Conservation (phyloP, 2,113 vertebrate species). For the Aptenodytes forsteri region DNA sequence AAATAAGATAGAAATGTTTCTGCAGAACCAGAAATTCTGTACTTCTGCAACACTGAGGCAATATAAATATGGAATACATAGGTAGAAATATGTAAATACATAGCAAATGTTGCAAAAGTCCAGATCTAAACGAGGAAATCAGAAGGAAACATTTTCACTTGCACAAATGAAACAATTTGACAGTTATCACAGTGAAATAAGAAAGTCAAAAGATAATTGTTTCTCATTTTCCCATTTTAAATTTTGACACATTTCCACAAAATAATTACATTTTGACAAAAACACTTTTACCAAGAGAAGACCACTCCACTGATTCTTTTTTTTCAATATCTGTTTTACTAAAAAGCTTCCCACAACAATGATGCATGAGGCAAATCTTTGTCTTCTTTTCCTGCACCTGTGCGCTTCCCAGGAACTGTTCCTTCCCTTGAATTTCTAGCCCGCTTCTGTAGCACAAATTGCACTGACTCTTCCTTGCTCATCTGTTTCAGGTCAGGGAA, state of each 20-base stretch:
- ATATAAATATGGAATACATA: neutral
- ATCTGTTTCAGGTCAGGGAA: neutral
- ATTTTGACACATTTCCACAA: constrained; percentile 12
- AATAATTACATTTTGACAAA: neutral
- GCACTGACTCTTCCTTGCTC: neutral
- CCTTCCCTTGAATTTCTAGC: neutral
- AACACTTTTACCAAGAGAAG: neutral
- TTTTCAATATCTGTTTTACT: neutral
- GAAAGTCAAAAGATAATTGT: constrained; percentile 9
- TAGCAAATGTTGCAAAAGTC: neutral
- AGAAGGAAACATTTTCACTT: neutral
- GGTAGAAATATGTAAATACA: neutral
- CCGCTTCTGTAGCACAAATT: neutral
- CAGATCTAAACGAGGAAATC: neutral
- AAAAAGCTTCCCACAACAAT: neutral
- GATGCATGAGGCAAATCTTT: neutral
- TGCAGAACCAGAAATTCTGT: neutral
- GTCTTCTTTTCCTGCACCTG: neutral
- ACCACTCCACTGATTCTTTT: neutral
- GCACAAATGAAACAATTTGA: neutral
- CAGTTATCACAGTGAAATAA: neutral
- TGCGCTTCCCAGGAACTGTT: neutral
- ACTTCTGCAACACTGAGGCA: neutral
- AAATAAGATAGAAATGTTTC: neutral
- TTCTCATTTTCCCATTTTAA: constrained; percentile 26